Conservation (phyloP, 2,888 invertebrate genomes). For the Eupeodes luniger region DNA sequence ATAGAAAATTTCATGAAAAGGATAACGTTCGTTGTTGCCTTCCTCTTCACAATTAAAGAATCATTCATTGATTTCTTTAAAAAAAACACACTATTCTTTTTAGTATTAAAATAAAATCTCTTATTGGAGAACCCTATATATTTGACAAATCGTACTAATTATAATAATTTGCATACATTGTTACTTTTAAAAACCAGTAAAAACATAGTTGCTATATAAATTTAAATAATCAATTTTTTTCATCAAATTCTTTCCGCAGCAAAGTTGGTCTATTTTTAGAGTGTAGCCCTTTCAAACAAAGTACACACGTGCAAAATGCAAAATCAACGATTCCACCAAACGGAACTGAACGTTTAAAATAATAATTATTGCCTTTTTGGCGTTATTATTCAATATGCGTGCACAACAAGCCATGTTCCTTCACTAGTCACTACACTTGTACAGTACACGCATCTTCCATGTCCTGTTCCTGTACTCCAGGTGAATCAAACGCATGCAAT, state of each 20-base stretch:
- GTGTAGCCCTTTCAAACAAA: conserved; percentile 19
- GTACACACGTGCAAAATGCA: conserved; percentile 39
- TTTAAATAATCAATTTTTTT: not conserved
- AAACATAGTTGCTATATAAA: not conserved
- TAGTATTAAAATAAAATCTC: no score
- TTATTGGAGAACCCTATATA: no score
- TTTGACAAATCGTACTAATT: no score
- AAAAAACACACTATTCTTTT: no score
- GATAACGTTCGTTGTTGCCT: no score
- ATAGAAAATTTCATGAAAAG: no score
- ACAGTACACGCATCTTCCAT: conserved; percentile 52
- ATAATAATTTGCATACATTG: no score
- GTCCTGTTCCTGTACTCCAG: conserved; percentile 45
- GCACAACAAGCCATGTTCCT: conserved; percentile 49
- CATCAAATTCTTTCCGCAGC: not conserved
- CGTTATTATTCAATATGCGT: conserved; percentile 66
- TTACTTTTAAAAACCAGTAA: no score
- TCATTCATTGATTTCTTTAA: no score
- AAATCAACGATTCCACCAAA: conserved; percentile 47
- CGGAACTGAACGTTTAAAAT: conserved; percentile 65
- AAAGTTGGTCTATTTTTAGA: conserved; percentile 44
- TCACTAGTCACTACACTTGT: conserved; percentile 25
- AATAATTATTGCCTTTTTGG: conserved; percentile 54
- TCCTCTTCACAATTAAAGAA: no score
- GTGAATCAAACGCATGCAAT: conserved; percentile 8